Evolutionary conservation across 2,113 vertebrate species (phyloP).

Genomic region (Syngnathus scovelli): DNA sequence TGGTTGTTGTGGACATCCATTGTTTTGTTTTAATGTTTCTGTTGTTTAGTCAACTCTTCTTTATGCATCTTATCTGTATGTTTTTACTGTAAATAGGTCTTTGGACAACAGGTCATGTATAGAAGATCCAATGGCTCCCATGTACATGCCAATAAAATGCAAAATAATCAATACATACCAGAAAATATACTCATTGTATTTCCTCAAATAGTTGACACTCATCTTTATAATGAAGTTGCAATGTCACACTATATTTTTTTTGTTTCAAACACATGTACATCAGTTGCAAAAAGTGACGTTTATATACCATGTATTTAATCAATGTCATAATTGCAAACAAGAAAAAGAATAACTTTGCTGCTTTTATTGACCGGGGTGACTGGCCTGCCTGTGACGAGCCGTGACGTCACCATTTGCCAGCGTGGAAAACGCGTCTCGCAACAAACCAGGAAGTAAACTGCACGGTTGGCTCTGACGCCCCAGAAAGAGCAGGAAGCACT

Average conservation of each 20-base stretch:
- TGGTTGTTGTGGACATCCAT: slow-evolving; percentile 2
- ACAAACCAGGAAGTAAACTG: slow-evolving; percentile 50
- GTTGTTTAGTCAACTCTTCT: slow-evolving; percentile 16
- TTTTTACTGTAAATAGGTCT: slow-evolving; percentile 58
- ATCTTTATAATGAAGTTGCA: too few relatives aligned
- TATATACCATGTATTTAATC: too few relatives aligned
- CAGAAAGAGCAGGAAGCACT: not conserved
- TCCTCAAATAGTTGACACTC: too few relatives aligned
- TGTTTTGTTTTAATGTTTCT: slow-evolving; percentile 11
- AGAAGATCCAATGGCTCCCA: slow-evolving; percentile 7
- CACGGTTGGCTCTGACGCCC: slow-evolving; percentile 4
- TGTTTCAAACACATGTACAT: too few relatives aligned
- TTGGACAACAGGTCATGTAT: slow-evolving; percentile 33
- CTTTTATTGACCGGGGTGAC: not conserved
- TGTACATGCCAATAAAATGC: slow-evolving; percentile 15
- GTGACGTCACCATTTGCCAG: slow-evolving; percentile 55
- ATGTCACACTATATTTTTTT: too few relatives aligned
- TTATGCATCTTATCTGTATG: slow-evolving; percentile 25
- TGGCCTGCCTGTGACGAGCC: not conserved
- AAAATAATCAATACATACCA: not conserved
- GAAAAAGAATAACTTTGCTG: too few relatives aligned
- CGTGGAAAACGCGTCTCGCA: slow-evolving; percentile 54
- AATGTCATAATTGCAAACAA: too few relatives aligned
- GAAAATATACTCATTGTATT: too few relatives aligned
- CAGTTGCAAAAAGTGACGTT: too few relatives aligned